These are phyloP conservation scores for Siniperca scherzeri DNA, from an alignment of 2,797 vertebrate genomes.

Conservation along the genomic window DNA sequence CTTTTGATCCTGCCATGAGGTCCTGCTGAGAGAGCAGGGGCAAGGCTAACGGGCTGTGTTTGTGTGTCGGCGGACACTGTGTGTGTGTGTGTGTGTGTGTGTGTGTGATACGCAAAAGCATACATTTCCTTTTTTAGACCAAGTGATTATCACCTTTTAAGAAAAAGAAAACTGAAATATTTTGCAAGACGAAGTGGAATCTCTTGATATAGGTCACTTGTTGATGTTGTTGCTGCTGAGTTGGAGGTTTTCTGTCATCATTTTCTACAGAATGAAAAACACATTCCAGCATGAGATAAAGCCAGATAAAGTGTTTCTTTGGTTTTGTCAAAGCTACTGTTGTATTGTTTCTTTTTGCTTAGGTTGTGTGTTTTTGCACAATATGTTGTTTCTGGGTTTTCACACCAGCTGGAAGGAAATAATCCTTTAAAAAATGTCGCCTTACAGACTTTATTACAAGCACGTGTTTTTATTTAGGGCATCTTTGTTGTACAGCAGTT, in stretches of 20 bases:
- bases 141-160: conserved; percentile 1
- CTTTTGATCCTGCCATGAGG: conserved; percentile 72
- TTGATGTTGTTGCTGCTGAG: background rate
- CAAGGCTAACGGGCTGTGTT: conserved; percentile 18
- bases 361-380: conserved; percentile 9
- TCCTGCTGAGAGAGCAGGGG: conserved; percentile 50
- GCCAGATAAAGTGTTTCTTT: conserved; percentile 4
- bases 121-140: conserved; percentile 17
- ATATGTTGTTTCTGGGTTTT: conserved; percentile 30
- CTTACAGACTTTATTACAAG: background rate
- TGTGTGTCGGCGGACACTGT: conserved; percentile 24
- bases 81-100: conserved; percentile 12
- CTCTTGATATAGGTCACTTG: background rate
- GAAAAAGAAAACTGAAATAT: background rate
- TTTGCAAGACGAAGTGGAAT: background rate
- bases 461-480: conserved; percentile 33
- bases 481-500: background rate
- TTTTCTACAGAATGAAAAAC: conserved; percentile 28
- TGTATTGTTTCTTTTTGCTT: conserved; percentile 11
- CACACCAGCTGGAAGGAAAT: conserved; percentile 19
- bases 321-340: conserved; percentile 16
- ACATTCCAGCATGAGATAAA: conserved; percentile 37
- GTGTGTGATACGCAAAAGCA: conserved; percentile 19
- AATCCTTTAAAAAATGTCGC: conserved; percentile 21
- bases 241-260: background rate